Percentiles rank a stretch among this genome's conserved stretches.
phyloP scores from a whole-genome alignment of 2,888 invertebrate genomes.

The Drosophila hawaiiensis region DNA sequence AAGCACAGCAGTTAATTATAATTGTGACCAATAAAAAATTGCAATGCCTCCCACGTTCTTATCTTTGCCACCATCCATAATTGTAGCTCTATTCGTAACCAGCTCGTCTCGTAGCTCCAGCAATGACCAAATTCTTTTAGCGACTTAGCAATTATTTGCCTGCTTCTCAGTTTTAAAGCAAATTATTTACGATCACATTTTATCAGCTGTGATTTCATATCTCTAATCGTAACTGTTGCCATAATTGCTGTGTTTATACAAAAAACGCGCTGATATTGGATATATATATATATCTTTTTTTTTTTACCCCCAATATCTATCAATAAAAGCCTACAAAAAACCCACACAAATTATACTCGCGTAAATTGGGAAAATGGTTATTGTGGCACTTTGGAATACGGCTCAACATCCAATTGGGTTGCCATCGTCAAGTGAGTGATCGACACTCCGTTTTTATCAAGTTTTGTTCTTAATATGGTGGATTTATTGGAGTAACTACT shows the following conservation, averaged over 20 bases:
- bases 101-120: neutral
- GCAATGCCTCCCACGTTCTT: slow-evolving; percentile 9
- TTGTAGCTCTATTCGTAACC: neutral
- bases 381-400: slow-evolving; percentile 19
- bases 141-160: slow-evolving; percentile 35
- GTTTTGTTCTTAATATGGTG: slow-evolving; percentile 46
- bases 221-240: slow-evolving; percentile 14
- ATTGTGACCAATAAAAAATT: neutral
- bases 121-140: neutral
- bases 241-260: slow-evolving; percentile 17
- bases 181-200: slow-evolving; percentile 19
- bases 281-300: slow-evolving; percentile 18
- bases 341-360: neutral
- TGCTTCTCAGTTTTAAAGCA: slow-evolving; percentile 47
- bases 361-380: slow-evolving; percentile 7
- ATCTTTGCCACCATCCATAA: slow-evolving; percentile 31
- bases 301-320: slow-evolving; percentile 11
- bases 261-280: slow-evolving; percentile 17
- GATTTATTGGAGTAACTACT: slow-evolving; percentile 49
- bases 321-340: slow-evolving; percentile 1
- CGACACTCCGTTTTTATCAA: slow-evolving; percentile 1
- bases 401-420: slow-evolving; percentile 8
- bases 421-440: slow-evolving; percentile 5
- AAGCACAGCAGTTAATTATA: neutral
- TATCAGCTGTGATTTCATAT: slow-evolving; percentile 57